phyloP scores from a whole-genome alignment of 2,888 invertebrate species.

The Cryptus armator region DNA sequence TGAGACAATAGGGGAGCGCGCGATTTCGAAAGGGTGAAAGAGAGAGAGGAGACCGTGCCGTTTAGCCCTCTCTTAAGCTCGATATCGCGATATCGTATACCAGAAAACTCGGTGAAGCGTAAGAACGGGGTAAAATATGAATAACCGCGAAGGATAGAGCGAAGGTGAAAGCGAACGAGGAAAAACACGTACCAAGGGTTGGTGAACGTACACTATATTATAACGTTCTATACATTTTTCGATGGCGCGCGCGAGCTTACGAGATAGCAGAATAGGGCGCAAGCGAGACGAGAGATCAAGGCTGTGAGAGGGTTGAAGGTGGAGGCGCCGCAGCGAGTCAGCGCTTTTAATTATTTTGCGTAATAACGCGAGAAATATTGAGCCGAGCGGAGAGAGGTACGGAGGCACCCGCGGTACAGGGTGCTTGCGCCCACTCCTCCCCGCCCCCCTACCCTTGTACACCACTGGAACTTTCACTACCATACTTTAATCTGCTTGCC shows the following conservation, averaged over 20 bases:
- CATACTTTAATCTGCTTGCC: not conserved
- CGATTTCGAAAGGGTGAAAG: not conserved
- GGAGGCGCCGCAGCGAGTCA: slow-evolving; percentile 26
- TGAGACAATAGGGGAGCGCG: not conserved
- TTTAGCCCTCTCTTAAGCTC: not conserved
- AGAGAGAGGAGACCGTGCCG: not conserved
- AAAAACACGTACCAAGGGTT: slow-evolving; percentile 30
- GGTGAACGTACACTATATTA: slow-evolving; percentile 26
- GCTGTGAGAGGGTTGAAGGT: slow-evolving; percentile 12
- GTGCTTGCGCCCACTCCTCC: not conserved
- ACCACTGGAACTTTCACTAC: slow-evolving; percentile 33
- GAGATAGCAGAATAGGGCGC: slow-evolving; percentile 36
- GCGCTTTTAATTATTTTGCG: slow-evolving; percentile 55
- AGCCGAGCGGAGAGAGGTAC: slow-evolving; percentile 3
- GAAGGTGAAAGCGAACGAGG: slow-evolving; percentile 19
- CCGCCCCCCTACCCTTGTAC: not conserved
- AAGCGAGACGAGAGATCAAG: slow-evolving; percentile 30
- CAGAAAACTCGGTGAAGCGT: slow-evolving; percentile 22
- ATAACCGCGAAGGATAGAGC: not conserved
- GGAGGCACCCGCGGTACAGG: slow-evolving; percentile 13
- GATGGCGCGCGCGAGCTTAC: slow-evolving; percentile 8
- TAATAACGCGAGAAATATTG: slow-evolving; percentile 52
- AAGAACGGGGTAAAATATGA: slow-evolving; percentile 1
- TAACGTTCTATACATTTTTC: slow-evolving; percentile 18
- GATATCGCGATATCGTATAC: slow-evolving; percentile 14